Conservation (phyloP, 2,888 invertebrate genomes). For the Melieria picta region DNA sequence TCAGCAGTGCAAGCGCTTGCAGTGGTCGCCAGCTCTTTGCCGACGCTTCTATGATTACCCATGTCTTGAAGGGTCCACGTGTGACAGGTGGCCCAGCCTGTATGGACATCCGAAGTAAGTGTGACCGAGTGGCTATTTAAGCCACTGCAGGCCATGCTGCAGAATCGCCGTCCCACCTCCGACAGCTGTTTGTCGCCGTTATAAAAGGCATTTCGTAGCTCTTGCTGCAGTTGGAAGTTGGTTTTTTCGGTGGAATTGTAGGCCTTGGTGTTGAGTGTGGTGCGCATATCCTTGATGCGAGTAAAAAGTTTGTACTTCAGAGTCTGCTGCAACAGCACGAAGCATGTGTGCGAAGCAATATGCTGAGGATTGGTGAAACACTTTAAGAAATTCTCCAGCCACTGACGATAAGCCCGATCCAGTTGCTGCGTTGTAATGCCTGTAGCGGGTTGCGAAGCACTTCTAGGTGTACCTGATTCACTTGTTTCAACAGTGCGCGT, state of each 20-base stretch:
- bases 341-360: constrained; percentile 48
- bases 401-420: constrained; percentile 41
- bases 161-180: constrained; percentile 47
- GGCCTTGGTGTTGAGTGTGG: constrained; percentile 43
- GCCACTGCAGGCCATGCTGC: constrained; percentile 46
- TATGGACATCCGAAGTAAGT: constrained; percentile 46
- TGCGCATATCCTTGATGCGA: constrained; percentile 46
- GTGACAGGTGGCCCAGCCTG: constrained; percentile 44
- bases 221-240: constrained; percentile 45
- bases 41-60: constrained; percentile 16
- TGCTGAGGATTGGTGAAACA: constrained; percentile 50
- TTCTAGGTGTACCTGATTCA: not conserved
- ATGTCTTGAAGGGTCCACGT: constrained; percentile 33
- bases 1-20: not conserved
- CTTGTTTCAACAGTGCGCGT: not conserved
- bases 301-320: constrained; percentile 49
- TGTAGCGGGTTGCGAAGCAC: not conserved
- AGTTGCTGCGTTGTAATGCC: constrained; percentile 6
- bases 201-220: constrained; percentile 46
- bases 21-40: constrained; percentile 16
- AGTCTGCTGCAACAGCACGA: constrained; percentile 48
- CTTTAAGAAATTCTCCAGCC: constrained; percentile 51
- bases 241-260: constrained; percentile 36
- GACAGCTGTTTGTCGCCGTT: constrained; percentile 41
- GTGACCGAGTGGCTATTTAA: constrained; percentile 44